A percentile compares a stretch with the other conserved stretches of the same genome.
These are phyloP conservation scores for Erpetoichthys calabaricus DNA, from an alignment of 2,797 vertebrate genomes.

Conservation along the genomic window DNA sequence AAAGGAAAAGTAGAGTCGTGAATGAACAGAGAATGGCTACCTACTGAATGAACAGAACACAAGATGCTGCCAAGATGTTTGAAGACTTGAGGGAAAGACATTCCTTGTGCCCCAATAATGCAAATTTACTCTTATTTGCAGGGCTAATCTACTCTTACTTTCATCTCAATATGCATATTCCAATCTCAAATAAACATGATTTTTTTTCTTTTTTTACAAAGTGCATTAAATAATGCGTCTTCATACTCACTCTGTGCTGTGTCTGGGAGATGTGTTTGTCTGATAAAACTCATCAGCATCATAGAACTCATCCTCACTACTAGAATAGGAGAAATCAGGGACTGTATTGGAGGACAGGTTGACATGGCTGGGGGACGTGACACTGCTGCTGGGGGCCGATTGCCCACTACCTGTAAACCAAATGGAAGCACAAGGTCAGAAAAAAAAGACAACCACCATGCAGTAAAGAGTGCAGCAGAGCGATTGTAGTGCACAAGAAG, in stretches of 20 bases:
- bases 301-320: slow-evolving; percentile 98
- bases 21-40: too few relatives aligned
- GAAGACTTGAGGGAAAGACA: neutral
- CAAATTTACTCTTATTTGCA: neutral
- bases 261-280: slow-evolving; percentile 82
- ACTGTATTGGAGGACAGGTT: slow-evolving; percentile 83
- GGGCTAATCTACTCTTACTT: too few relatives aligned
- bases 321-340: slow-evolving; percentile 96
- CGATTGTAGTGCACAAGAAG: too few relatives aligned
- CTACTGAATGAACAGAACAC: neutral
- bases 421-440: neutral
- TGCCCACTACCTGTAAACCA: slow-evolving; percentile 69
- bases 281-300: slow-evolving; percentile 96
- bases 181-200: too few relatives aligned
- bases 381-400: slow-evolving; percentile 83
- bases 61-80: neutral
- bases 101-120: neutral
- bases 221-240: too few relatives aligned
- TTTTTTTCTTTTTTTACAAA: too few relatives aligned
- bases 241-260: slow-evolving; percentile 78
- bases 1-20: too few relatives aligned
- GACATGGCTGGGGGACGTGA: slow-evolving; percentile 81
- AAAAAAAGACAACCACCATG: too few relatives aligned
- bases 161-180: too few relatives aligned
- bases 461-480: too few relatives aligned